These are phyloP conservation scores for Diorhabda elongata DNA, from an alignment of 1,140 invertebrate genomes.

Conservation along the genomic window DNA sequence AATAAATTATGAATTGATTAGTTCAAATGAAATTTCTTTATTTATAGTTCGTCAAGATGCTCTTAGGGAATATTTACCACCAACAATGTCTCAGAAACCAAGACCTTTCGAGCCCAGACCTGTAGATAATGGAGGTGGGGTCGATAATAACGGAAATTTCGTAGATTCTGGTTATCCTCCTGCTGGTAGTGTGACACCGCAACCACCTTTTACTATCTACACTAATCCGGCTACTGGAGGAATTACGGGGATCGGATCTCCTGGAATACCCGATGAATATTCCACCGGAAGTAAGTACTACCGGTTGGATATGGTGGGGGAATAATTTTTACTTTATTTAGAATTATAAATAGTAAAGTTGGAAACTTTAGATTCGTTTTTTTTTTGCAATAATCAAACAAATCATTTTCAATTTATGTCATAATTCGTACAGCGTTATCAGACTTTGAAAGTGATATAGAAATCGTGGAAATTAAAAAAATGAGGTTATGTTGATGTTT, in stretches of 20 bases:
- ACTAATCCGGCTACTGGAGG: constrained; percentile 21
- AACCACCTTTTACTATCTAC: constrained; percentile 30
- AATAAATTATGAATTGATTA: no score
- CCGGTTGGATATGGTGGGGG: no score
- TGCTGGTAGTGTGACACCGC: constrained; percentile 31
- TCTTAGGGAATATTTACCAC: constrained; percentile 54
- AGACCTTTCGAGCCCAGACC: constrained; percentile 61
- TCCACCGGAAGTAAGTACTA: constrained; percentile 4
- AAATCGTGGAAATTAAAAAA: no score
- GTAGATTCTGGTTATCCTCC: constrained; percentile 40
- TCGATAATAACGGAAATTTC: constrained; percentile 13
- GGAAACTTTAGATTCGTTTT: no score
- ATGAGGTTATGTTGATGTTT: no score
- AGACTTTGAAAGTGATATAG: no score
- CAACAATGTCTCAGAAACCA: constrained; percentile 62
- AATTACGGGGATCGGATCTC: constrained; percentile 1
- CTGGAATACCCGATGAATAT: constrained; percentile 2
- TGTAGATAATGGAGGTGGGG: constrained; percentile 38
- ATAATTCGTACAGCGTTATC: no score
- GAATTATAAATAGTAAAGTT: no score
- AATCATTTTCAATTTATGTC: no score
- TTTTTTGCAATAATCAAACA: no score
- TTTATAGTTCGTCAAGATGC: constrained; percentile 59
- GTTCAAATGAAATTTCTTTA: not conserved
- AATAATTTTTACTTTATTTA: no score